Conservation (phyloP, 2,888 invertebrate species). For the Ectemnius lituratus region DNA sequence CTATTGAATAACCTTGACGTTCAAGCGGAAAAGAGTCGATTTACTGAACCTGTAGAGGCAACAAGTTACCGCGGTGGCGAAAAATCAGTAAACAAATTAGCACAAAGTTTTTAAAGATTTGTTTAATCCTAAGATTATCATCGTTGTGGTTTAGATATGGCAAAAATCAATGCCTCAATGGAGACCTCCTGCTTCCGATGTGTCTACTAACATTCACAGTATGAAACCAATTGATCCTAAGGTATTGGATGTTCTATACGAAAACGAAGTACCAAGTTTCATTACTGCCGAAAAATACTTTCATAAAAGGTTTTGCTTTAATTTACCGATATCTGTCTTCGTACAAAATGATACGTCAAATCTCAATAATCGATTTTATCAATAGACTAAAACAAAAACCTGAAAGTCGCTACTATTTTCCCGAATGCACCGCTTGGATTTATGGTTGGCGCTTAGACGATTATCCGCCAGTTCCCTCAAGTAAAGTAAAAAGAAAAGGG, state of each 20-base stretch:
- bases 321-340: not conserved
- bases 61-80: too few species aligned
- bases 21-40: conserved; percentile 33
- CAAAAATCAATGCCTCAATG: conserved; percentile 52
- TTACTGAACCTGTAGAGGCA: too few species aligned
- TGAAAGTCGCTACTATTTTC: conserved; percentile 69
- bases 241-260: conserved; percentile 61
- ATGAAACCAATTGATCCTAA: conserved; percentile 69
- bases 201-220: conserved; percentile 51
- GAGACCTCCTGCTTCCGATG: conserved; percentile 56
- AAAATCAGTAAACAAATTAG: too few species aligned
- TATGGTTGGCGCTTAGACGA: conserved; percentile 71
- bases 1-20: conserved; percentile 57
- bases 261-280: conserved; percentile 62
- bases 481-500: conserved; percentile 54
- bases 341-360: not conserved
- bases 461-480: conserved; percentile 50
- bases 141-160: conserved; percentile 25
- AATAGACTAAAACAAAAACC: conserved; percentile 66
- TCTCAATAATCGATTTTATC: not conserved
- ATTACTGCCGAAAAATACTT: conserved; percentile 66
- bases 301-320: conserved; percentile 60
- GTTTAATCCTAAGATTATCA: too few species aligned
- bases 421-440: conserved; percentile 70
- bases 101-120: too few species aligned